phyloP scores from a whole-genome alignment of 2,888 invertebrate genomes.

The Drosophila demipolita region DNA sequence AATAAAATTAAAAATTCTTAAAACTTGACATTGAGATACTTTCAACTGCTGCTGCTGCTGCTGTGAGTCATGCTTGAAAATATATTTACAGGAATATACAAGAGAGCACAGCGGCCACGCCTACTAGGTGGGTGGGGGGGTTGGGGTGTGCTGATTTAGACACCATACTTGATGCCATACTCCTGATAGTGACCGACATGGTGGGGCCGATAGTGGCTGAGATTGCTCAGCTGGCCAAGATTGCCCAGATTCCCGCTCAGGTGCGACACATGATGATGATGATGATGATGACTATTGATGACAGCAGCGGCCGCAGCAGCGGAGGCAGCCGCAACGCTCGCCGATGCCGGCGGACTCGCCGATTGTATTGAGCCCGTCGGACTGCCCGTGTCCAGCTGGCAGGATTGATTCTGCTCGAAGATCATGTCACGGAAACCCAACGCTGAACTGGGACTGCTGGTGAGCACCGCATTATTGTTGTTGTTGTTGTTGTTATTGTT shows the following conservation, averaged over 20 bases:
- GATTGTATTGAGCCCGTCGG: slow-evolving; percentile 85
- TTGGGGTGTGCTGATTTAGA: slow-evolving; percentile 61
- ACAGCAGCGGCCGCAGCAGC: slow-evolving; percentile 80
- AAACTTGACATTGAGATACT: slow-evolving; percentile 52
- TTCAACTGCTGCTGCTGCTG: slow-evolving; percentile 29
- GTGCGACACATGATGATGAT: slow-evolving; percentile 81
- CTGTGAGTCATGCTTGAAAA: slow-evolving; percentile 68
- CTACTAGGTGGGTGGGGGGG: not conserved
- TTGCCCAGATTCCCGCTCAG: slow-evolving; percentile 84
- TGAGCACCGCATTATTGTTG: slow-evolving; percentile 62
- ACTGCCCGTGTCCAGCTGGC: slow-evolving; percentile 85
- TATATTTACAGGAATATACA: slow-evolving; percentile 77
- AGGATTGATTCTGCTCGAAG: slow-evolving; percentile 85
- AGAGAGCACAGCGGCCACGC: slow-evolving; percentile 68
- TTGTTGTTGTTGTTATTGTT: slow-evolving; percentile 59
- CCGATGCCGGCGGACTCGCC: slow-evolving; percentile 83
- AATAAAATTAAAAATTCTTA: slow-evolving; percentile 36
- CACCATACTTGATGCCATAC: slow-evolving; percentile 85
- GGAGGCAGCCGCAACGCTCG: slow-evolving; percentile 71
- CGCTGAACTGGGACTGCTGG: slow-evolving; percentile 77
- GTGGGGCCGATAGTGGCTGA: slow-evolving; percentile 84
- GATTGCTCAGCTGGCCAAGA: slow-evolving; percentile 83
- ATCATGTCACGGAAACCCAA: slow-evolving; percentile 85
- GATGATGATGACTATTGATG: slow-evolving; percentile 82
- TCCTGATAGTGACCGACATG: slow-evolving; percentile 85